phyloP scores from a whole-genome alignment of 2,888 invertebrate species.

The Phyto melanocephala region DNA sequence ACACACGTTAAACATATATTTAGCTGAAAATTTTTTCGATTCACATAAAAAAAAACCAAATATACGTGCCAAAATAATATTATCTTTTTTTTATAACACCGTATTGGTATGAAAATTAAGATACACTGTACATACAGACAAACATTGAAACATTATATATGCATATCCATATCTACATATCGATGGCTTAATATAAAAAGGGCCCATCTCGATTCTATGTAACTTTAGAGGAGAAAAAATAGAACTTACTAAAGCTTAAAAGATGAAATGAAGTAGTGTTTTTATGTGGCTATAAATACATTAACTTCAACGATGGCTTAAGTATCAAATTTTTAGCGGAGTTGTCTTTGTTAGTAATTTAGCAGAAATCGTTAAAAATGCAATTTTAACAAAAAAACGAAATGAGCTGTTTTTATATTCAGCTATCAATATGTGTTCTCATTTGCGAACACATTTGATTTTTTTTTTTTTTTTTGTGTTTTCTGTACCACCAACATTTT shows the following conservation, averaged over 20 bases:
- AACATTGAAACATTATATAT: background rate
- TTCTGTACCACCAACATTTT: background rate
- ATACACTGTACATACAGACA: background rate
- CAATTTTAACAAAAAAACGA: too few relatives aligned
- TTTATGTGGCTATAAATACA: too few relatives aligned
- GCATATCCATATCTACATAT: background rate
- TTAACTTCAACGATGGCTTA: too few relatives aligned
- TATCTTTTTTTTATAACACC: background rate
- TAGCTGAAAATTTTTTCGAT: conserved; percentile 22
- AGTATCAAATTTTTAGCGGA: too few relatives aligned
- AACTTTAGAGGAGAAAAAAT: too few relatives aligned
- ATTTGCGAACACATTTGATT: background rate
- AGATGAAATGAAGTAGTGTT: too few relatives aligned
- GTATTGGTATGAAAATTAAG: background rate
- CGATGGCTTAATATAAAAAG: background rate
- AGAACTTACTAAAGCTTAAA: too few relatives aligned
- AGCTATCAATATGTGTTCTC: too few relatives aligned
- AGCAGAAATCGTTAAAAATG: too few relatives aligned
- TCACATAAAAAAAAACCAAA: conserved; percentile 27
- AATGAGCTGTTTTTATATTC: too few relatives aligned
- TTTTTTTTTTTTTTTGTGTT: background rate
- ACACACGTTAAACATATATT: conserved; percentile 19
- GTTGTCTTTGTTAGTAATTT: too few relatives aligned
- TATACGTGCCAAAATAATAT: conserved; percentile 51
- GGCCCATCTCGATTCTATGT: too few relatives aligned